Base-by-base conservation (phyloP, 2,888 invertebrate genomes). In the Hypercompe scribonia region DNA sequence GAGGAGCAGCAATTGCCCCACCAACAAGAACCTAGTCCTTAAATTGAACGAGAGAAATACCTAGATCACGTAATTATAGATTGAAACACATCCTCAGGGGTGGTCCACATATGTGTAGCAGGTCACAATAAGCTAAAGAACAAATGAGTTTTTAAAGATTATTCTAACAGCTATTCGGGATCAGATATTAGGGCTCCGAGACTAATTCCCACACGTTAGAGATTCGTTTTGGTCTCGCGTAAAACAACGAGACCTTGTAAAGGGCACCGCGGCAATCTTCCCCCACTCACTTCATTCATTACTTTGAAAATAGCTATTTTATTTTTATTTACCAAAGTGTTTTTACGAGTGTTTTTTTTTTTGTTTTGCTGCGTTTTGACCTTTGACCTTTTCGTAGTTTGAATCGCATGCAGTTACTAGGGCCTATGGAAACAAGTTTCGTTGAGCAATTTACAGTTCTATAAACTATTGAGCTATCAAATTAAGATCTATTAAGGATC, bases 171-270 rank as follows among this genome's bases (percentile, higher is more conserved):
- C 73, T 78, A 65, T 81, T 78, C 61, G 33, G 78, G 73, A 74
- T 73, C 81, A 78, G 81, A 79, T 81, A 83, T 83, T 83, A 83
- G 80, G 77, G 78, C 68, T 72, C 79, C 84, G 86, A 70, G 74
- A 78, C 85, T 79, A 85, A 88, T 90, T 85, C 82, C 82, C 82
- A 82, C 84, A 87, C 83, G 87, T 86, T 80, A 82, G 72, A 72
- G 81, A 89, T 90, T 90, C 87, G 89, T 78, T 76, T 70, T 79
- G 87, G 86, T 85, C 74, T 72, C 80, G 74, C 75, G 81, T 85
- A 86, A 88, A 87, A 87, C 78, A 81, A 81, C 83, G 86, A 61
- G 54, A 50, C 34, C n/a, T 66, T 34, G 50, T 68, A 50, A 58
- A 70, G 70, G 54, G 54, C 67, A 74, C 68, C 73, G 73, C 76